These are phyloP conservation scores for Lochmaea crataegi DNA, from an alignment of 2,888 invertebrate species.

Conservation along the genomic window DNA sequence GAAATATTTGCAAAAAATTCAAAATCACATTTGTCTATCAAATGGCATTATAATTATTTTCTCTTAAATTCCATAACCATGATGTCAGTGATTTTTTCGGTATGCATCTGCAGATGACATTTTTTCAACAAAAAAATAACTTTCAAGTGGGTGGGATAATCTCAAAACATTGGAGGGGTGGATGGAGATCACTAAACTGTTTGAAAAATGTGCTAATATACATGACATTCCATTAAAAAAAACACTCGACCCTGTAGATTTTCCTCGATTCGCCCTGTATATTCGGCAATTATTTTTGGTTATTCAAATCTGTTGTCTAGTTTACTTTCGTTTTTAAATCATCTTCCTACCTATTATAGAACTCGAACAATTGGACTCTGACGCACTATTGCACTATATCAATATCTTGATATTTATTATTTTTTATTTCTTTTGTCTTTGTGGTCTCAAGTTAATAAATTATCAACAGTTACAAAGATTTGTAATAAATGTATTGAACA, in stretches of 20 bases:
- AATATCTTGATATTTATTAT: not conserved
- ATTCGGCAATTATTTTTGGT: conserved; percentile 16
- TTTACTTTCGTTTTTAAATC: conserved; percentile 19
- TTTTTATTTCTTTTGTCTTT: too few relatives aligned
- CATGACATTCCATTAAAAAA: conserved; percentile 7
- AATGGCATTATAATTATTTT: conserved; percentile 11
- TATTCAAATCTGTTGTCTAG: conserved; percentile 10
- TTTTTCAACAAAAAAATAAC: conserved; percentile 16
- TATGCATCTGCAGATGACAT: conserved; percentile 18
- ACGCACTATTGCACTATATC: conserved; percentile 16
- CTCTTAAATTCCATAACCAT: conserved; percentile 8
- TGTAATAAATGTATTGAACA: too few relatives aligned
- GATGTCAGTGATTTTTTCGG: conserved; percentile 16
- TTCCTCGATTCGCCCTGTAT: conserved; percentile 15
- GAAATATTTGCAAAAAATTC: too few relatives aligned
- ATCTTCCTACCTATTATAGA: conserved; percentile 18
- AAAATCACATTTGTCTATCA: conserved; percentile 5
- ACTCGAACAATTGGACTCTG: conserved; percentile 6
- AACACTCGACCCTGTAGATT: conserved; percentile 1
- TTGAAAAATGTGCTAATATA: not conserved
- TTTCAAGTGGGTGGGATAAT: conserved; percentile 14
- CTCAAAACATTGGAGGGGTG: conserved; percentile 8
- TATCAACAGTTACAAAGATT: too few relatives aligned
- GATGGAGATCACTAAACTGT: conserved; percentile 5
- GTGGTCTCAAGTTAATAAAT: too few relatives aligned